Evolutionary conservation across 2,113 vertebrate genomes (phyloP).

Genomic region (Sylvietta virens): DNA sequence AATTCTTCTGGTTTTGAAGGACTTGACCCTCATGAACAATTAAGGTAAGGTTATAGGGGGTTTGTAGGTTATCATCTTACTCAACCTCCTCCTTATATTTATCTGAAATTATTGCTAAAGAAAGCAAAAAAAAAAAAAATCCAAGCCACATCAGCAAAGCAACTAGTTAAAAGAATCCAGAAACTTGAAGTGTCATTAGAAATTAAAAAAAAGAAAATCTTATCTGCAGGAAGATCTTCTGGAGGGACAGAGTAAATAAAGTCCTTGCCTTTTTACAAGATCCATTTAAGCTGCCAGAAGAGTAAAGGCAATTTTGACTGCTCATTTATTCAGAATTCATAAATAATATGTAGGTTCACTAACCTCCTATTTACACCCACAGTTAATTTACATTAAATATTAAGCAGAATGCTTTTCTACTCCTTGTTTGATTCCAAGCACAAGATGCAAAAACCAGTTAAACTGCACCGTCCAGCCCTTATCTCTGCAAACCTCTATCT

Average conservation of each 20-base stretch:
- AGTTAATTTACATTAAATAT: neutral
- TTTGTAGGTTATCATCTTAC: neutral
- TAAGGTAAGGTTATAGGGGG: neutral
- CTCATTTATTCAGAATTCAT: conserved; percentile 16
- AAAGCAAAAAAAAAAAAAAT: neutral
- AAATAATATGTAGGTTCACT: conserved; percentile 21
- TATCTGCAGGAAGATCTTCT: neutral
- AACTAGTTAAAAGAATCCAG: neutral
- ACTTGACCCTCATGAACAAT: neutral
- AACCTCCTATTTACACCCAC: neutral
- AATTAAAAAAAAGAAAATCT: neutral
- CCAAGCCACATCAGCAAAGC: neutral
- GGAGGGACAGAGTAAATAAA: neutral
- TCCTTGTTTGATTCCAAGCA: conserved; percentile 96
- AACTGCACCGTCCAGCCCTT: conserved; percentile 99
- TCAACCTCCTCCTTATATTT: neutral
- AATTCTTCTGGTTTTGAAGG: neutral
- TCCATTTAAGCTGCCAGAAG: conserved; percentile 14
- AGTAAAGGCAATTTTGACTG: conserved; percentile 12
- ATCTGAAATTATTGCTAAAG: neutral
- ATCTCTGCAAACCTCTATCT: conserved; percentile 97
- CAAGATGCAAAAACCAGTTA: conserved; percentile 98
- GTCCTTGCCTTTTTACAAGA: neutral
- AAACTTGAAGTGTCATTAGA: neutral
- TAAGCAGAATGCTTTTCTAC: conserved; percentile 92